Evolutionary conservation across 2,113 vertebrate genomes (phyloP).

Genomic region (Marcusenius ussheri): DNA sequence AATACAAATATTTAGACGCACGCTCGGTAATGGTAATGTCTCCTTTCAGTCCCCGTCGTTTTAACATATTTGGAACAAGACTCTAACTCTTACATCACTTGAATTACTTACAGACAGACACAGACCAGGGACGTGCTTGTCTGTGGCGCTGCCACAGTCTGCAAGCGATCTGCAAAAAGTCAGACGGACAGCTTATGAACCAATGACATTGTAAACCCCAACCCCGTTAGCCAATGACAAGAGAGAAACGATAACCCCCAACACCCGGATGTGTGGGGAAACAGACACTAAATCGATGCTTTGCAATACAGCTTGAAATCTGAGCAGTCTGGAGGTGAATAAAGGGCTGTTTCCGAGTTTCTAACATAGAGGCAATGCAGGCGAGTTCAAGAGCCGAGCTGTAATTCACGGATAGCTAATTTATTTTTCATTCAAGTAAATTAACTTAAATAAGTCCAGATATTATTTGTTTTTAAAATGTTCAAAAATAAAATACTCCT

Average conservation of each 20-base stretch:
- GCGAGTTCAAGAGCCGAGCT: neutral
- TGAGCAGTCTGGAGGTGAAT: neutral
- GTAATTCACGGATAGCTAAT: neutral
- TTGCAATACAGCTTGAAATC: constrained; percentile 6
- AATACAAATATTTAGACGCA: neutral
- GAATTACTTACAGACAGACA: constrained; percentile 15
- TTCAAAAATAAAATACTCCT: neutral
- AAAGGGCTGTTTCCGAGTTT: neutral
- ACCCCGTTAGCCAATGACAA: constrained; percentile 28
- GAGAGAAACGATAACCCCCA: neutral
- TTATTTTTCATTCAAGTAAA: neutral
- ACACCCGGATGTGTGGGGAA: constrained; percentile 31
- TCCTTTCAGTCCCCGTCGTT: neutral
- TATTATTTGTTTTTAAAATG: neutral
- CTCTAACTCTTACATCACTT: constrained; percentile 18
- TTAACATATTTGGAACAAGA: neutral
- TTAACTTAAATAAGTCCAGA: neutral
- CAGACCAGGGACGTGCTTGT: constrained; percentile 36
- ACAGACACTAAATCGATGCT: constrained; percentile 19
- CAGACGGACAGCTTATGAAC: constrained; percentile 35
- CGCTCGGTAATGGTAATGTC: neutral
- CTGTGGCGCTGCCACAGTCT: constrained; percentile 49
- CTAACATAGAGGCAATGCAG: too few relatives aligned
- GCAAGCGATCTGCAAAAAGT: neutral
- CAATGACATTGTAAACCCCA: constrained; percentile 35